Percentiles rank a stretch among this genome's conserved stretches.
Conservation (phyloP, 1,140 invertebrate genomes). For the Drosophila watanabei region DNA sequence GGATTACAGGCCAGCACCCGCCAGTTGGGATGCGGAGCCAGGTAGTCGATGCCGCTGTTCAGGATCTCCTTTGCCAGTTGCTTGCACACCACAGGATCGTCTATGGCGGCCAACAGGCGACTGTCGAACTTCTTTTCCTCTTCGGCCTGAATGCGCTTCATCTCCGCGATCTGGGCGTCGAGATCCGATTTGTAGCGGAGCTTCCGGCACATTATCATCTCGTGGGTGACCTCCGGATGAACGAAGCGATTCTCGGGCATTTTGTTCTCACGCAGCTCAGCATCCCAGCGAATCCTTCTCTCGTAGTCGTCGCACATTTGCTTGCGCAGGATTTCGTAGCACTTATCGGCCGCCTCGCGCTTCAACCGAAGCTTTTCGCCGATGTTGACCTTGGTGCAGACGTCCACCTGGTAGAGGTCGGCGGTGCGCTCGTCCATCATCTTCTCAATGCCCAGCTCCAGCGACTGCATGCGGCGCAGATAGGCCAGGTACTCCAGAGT, state of each 20-base stretch:
- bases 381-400: slow-evolving; percentile 73
- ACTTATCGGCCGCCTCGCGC: slow-evolving; percentile 50
- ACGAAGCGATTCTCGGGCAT: slow-evolving; percentile 78
- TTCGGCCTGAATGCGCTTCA: slow-evolving; percentile 67
- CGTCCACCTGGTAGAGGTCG: slow-evolving; percentile 68
- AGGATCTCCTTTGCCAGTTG: slow-evolving; percentile 61
- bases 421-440: slow-evolving; percentile 69
- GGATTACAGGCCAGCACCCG: slow-evolving; percentile 62
- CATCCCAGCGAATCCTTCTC: slow-evolving; percentile 52
- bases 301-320: slow-evolving; percentile 76
- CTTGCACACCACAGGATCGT: slow-evolving; percentile 64
- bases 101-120: slow-evolving; percentile 51
- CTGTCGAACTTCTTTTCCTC: slow-evolving; percentile 60
- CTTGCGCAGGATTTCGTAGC: slow-evolving; percentile 54
- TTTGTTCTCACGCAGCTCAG: slow-evolving; percentile 64
- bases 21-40: slow-evolving; percentile 77
- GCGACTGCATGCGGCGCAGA: slow-evolving; percentile 61
- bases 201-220: slow-evolving; percentile 42
- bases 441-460: slow-evolving; percentile 69
- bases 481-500: slow-evolving; percentile 75
- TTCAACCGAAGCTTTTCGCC: slow-evolving; percentile 42
- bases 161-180: slow-evolving; percentile 67
- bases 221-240: slow-evolving; percentile 57
- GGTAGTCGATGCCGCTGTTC: slow-evolving; percentile 53
- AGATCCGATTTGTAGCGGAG: slow-evolving; percentile 50